A percentile compares a stretch with the other conserved stretches of the same genome.
Conservation (phyloP, 2,888 invertebrate species). For the Hecatera dysodea region DNA sequence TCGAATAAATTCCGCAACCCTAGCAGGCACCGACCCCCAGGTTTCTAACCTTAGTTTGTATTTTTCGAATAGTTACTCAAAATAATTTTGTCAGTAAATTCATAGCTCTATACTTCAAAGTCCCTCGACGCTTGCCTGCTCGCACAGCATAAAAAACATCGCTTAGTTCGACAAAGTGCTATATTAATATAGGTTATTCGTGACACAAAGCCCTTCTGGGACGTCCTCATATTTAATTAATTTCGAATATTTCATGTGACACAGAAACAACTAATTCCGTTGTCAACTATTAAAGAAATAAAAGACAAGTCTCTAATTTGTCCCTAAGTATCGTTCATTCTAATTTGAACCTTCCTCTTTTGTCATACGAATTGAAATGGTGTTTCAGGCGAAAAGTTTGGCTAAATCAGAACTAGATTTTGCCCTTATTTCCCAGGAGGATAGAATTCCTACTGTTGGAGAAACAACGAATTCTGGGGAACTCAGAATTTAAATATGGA, state of each 20-base stretch:
- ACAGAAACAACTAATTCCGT: conserved; percentile 34
- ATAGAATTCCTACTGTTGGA: conserved; percentile 9
- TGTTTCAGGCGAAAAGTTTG: not conserved
- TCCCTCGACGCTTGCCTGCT: conserved; percentile 46
- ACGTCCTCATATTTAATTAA: conserved; percentile 43
- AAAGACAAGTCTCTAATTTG: conserved; percentile 7
- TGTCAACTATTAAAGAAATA: conserved; percentile 34
- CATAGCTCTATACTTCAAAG: not conserved
- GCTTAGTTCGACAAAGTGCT: conserved; percentile 5
- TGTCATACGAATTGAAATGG: not conserved
- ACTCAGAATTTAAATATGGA: conserved; percentile 43
- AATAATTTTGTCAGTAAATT: too few relatives aligned
- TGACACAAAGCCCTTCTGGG: conserved; percentile 37
- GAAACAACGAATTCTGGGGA: conserved; percentile 21
- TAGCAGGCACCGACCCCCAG: too few relatives aligned
- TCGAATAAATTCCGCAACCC: too few relatives aligned
- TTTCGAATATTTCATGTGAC: conserved; percentile 43
- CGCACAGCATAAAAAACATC: conserved; percentile 27
- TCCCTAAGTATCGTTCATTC: not conserved
- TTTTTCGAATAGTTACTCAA: too few relatives aligned
- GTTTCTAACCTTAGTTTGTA: too few relatives aligned
- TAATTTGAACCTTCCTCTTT: conserved; percentile 7
- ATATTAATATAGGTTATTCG: conserved; percentile 29
- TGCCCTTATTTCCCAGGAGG: conserved; percentile 43
- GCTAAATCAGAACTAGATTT: conserved; percentile 30